These are phyloP conservation scores for Clarias batrachus DNA, from an alignment of 2,113 vertebrate genomes.

Conservation along the genomic window DNA sequence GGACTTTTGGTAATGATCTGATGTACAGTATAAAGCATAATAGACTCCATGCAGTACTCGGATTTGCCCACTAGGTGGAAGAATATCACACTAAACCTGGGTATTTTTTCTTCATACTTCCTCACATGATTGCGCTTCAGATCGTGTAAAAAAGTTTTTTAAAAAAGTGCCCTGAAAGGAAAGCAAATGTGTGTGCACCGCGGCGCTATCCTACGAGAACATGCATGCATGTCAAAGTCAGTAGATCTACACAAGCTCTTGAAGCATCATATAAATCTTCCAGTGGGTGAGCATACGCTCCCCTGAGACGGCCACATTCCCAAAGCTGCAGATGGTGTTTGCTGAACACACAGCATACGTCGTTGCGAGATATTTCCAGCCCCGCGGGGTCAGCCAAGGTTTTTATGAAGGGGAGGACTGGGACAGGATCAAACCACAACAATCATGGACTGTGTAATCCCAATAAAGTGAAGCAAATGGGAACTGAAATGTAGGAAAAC, in stretches of 20 bases:
- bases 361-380: conserved; percentile 36
- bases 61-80: conserved; percentile 39
- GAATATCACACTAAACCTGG: not conserved
- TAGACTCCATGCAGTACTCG: not conserved
- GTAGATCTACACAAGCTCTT: not conserved
- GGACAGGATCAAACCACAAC: conserved; percentile 26
- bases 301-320: not conserved
- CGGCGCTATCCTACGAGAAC: not conserved
- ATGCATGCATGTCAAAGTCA: not conserved
- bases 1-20: not conserved
- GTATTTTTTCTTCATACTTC: not conserved
- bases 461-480: conserved; percentile 15
- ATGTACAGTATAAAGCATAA: not conserved
- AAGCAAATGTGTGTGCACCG: not conserved
- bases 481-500: conserved; percentile 31
- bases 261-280: not conserved
- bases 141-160: no score
- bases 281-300: not conserved
- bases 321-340: conserved; percentile 31
- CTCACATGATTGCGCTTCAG: not conserved
- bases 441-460: conserved; percentile 29
- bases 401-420: conserved; percentile 16
- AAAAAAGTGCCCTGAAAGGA: not conserved
- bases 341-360: not conserved
- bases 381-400: conserved; percentile 31